Evolutionary conservation across 2,888 invertebrate species (phyloP).

Genomic region (Blastobasis adustella): DNA sequence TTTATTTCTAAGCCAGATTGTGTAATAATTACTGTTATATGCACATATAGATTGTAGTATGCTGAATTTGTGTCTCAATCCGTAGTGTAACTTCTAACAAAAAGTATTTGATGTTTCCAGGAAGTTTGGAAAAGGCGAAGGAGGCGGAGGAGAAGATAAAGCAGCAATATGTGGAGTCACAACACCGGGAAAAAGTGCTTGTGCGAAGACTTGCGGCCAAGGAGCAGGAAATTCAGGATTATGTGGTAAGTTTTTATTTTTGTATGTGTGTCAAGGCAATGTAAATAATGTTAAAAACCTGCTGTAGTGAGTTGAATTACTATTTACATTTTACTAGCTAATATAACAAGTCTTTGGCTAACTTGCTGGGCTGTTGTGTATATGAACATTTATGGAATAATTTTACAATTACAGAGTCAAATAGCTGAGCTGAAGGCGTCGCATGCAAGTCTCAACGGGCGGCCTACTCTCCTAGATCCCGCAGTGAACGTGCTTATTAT

Average conservation of each 20-base stretch:
- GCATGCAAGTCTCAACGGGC: slow-evolving; percentile 88
- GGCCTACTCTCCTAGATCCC: slow-evolving; percentile 86
- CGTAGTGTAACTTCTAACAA: too few species aligned
- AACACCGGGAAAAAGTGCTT: slow-evolving; percentile 93
- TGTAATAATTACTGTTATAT: background rate
- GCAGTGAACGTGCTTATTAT: slow-evolving; percentile 96
- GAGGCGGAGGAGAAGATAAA: slow-evolving; percentile 87
- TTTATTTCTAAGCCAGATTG: slow-evolving; percentile 1
- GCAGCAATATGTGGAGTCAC: slow-evolving; percentile 89
- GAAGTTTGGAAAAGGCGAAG: slow-evolving; percentile 81
- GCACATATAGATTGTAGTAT: too few species aligned
- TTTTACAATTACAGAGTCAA: slow-evolving; percentile 81
- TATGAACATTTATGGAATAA: background rate
- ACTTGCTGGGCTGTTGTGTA: too few species aligned
- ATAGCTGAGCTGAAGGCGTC: slow-evolving; percentile 93
- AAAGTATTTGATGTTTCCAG: slow-evolving; percentile 48
- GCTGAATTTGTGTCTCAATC: too few species aligned
- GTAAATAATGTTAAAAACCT: too few species aligned
- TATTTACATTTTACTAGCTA: too few species aligned
- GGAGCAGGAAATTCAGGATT: slow-evolving; percentile 97
- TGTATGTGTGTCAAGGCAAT: background rate
- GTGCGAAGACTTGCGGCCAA: slow-evolving; percentile 94
- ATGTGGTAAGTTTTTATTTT: slow-evolving; percentile 80
- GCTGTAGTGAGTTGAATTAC: too few species aligned
- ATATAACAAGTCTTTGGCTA: too few species aligned